These are phyloP conservation scores for Anser cygnoides DNA, from an alignment of 2,113 vertebrate genomes.

Conservation along the genomic window DNA sequence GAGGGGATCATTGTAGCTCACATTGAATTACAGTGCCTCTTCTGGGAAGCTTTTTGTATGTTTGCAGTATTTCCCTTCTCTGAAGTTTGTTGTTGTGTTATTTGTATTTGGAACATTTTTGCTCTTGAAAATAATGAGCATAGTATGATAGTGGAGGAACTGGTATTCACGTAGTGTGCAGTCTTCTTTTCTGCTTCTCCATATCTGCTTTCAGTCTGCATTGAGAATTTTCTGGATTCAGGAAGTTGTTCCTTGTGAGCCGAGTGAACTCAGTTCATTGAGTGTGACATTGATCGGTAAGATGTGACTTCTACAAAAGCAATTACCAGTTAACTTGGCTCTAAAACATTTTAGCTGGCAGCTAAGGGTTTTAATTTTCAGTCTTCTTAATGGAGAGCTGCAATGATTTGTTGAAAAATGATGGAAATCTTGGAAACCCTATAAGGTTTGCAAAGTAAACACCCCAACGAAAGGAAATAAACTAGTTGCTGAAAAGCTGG, in stretches of 20 bases:
- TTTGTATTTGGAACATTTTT: background rate
- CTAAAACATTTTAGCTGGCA: constrained; percentile 20
- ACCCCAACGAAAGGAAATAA: constrained; percentile 4
- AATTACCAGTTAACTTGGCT: constrained; percentile 2
- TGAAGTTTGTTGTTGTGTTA: background rate
- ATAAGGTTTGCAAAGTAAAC: constrained; percentile 13
- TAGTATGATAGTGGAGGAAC: background rate
- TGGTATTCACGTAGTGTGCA: background rate
- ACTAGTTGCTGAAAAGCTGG: background rate
- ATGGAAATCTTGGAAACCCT: background rate
- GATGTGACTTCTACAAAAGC: constrained; percentile 2
- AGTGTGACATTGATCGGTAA: background rate
- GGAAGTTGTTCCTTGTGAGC: background rate
- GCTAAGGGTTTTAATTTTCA: background rate
- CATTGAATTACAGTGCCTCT: background rate
- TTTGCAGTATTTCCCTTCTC: background rate
- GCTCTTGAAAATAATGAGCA: background rate
- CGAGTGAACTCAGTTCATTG: background rate
- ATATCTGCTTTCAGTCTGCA: background rate
- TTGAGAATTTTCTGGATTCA: background rate
- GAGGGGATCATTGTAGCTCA: background rate
- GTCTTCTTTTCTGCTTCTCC: background rate
- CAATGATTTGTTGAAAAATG: background rate
- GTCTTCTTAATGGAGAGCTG: constrained; percentile 9
- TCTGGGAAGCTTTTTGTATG: background rate